A percentile compares a stretch with the other conserved stretches of the same genome.
These are phyloP conservation scores for Drosophila kohkoa DNA, from an alignment of 1,140 invertebrate species.

Conservation along the genomic window DNA sequence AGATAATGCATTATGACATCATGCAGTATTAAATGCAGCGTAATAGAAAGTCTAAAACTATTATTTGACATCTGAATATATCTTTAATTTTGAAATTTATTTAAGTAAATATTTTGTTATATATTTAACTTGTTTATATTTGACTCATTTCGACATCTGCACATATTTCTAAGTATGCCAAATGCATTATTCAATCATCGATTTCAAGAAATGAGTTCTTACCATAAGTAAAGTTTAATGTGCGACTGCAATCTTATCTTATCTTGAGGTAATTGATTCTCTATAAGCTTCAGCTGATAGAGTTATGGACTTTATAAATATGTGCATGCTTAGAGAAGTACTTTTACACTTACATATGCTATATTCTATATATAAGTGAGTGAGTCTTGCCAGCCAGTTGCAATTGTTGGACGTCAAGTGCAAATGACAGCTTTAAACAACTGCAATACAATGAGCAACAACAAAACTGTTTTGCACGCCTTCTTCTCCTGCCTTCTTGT, in stretches of 20 bases:
- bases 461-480: constrained; percentile 54
- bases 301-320: constrained; percentile 23
- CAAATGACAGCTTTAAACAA: constrained; percentile 66
- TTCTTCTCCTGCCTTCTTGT: constrained; percentile 34
- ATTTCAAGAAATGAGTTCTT: constrained; percentile 5
- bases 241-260: constrained; percentile 35
- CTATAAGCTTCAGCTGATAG: constrained; percentile 40
- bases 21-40: not conserved
- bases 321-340: not conserved
- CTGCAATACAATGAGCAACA: constrained; percentile 31
- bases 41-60: too few relatives aligned
- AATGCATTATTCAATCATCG: constrained; percentile 5
- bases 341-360: not conserved
- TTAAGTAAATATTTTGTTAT: too few relatives aligned
- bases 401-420: constrained; percentile 66
- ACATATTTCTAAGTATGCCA: not conserved
- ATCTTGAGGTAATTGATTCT: constrained; percentile 46
- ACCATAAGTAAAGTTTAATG: constrained; percentile 1
- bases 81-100: too few relatives aligned
- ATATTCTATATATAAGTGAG: constrained; percentile 6
- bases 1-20: not conserved
- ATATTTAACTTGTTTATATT: not conserved
- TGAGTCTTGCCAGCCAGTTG: constrained; percentile 37
- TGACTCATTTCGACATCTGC: not conserved
- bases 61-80: too few relatives aligned